Evolutionary conservation across 2,113 vertebrate genomes (phyloP).

Genomic region (Ptyas mucosa): DNA sequence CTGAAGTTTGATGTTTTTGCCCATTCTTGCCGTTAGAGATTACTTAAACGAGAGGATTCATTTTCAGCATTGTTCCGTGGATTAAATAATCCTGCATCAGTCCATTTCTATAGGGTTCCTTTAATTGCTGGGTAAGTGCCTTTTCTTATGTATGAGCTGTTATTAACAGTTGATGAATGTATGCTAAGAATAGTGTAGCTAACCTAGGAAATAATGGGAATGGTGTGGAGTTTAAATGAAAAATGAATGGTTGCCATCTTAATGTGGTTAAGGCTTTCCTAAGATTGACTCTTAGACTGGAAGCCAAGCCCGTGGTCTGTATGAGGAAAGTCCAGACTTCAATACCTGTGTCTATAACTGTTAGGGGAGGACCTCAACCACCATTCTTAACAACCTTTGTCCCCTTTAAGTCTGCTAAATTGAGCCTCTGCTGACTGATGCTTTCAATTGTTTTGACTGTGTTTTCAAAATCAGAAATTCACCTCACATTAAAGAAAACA

Average conservation of each 20-base stretch:
- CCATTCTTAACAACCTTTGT: not conserved
- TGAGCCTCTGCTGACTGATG: not conserved
- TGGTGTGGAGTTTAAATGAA: not conserved
- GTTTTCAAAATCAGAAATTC: not conserved
- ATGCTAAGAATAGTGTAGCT: not conserved
- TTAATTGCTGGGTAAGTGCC: constrained; percentile 11
- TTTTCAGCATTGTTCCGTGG: not conserved
- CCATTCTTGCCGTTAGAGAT: not conserved
- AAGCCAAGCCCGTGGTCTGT: not conserved
- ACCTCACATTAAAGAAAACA: not conserved
- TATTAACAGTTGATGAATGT: not conserved
- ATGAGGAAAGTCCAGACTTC: not conserved
- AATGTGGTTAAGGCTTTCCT: not conserved
- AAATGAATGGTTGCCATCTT: not conserved
- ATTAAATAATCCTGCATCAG: not conserved
- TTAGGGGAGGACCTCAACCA: not conserved
- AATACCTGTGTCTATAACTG: not conserved
- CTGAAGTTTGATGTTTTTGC: not conserved
- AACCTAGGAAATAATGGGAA: not conserved
- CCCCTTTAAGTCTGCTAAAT: not conserved
- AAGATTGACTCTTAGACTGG: not conserved
- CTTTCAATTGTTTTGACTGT: not conserved
- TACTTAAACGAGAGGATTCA: not conserved
- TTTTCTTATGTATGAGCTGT: not conserved
- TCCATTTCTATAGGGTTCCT: not conserved